A percentile compares a stretch with the other conserved stretches of the same genome.
These are phyloP conservation scores for Tiphia femorata DNA, from an alignment of 2,888 invertebrate species.

Conservation along the genomic window DNA sequence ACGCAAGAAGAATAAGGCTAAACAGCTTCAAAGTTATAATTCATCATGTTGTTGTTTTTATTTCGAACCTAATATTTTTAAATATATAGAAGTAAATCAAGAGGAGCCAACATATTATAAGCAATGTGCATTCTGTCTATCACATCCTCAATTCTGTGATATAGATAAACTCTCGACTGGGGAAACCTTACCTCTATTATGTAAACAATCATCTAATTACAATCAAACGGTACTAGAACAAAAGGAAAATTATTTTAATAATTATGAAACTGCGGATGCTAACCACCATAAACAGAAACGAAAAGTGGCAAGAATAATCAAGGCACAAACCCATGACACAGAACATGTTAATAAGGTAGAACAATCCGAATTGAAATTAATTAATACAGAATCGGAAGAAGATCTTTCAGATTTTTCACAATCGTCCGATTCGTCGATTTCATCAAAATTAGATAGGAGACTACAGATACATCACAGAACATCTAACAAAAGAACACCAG, in stretches of 20 bases:
- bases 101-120: background rate
- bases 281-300: slow-evolving; percentile 3
- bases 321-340: background rate
- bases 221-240: background rate
- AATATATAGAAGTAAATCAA: background rate
- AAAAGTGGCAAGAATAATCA: background rate
- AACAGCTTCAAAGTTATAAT: slow-evolving; percentile 7
- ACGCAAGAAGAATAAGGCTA: slow-evolving; percentile 24
- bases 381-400: slow-evolving; percentile 3
- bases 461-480: too few relatives aligned
- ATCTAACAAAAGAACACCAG: too few relatives aligned
- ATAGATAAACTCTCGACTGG: background rate
- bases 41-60: background rate
- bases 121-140: background rate
- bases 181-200: background rate
- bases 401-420: slow-evolving; percentile 7
- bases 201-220: background rate
- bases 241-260: background rate
- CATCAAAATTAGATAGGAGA: background rate
- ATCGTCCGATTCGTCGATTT: background rate
- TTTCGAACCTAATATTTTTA: slow-evolving; percentile 5
- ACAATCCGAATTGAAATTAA: background rate
- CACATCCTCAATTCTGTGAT: background rate
- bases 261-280: background rate
- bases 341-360: background rate